Conservation (phyloP, 2,888 invertebrate genomes). For the Xylota sylvarum region DNA sequence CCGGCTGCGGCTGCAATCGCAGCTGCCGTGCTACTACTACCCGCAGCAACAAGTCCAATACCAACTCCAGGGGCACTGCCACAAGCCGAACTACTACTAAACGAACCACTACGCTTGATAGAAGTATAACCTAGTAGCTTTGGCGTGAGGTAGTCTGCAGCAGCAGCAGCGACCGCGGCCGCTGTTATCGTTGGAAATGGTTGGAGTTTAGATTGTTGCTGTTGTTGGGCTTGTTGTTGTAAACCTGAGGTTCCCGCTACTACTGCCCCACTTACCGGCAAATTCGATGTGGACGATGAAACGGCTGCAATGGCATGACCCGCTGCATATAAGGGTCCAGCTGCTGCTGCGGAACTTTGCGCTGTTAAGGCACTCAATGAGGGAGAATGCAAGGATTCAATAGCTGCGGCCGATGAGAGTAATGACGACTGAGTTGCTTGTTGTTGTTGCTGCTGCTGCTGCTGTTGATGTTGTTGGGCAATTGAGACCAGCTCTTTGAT, state of each 20-base stretch:
- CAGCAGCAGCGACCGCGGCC: conserved; percentile 45
- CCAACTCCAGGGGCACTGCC: conserved; percentile 68
- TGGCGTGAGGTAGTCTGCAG: conserved; percentile 44
- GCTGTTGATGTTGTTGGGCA: conserved; percentile 80
- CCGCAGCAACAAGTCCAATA: conserved; percentile 49
- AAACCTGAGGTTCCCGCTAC: conserved; percentile 67
- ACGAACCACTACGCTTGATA: conserved; percentile 69
- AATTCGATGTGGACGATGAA: conserved; percentile 75
- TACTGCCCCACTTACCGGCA: conserved; percentile 73
- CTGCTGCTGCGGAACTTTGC: conserved; percentile 73
- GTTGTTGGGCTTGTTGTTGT: conserved; percentile 41
- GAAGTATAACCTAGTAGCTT: conserved; percentile 58
- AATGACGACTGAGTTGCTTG: conserved; percentile 54
- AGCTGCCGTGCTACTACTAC: conserved; percentile 70
- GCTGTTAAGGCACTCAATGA: conserved; percentile 70
- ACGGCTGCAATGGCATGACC: conserved; percentile 75
- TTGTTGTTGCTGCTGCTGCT: conserved; percentile 68
- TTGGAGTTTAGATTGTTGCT: conserved; percentile 48
- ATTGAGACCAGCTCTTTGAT: conserved; percentile 81
- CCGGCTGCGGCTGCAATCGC: conserved; percentile 26
- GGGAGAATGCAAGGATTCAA: conserved; percentile 72
- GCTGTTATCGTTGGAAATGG: conserved; percentile 74
- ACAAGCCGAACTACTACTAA: conserved; percentile 65
- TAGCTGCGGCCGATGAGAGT: conserved; percentile 48
- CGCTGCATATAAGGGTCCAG: conserved; percentile 63